These are phyloP conservation scores for Ophion obscuratus DNA, from an alignment of 2,888 invertebrate species.

Conservation along the genomic window DNA sequence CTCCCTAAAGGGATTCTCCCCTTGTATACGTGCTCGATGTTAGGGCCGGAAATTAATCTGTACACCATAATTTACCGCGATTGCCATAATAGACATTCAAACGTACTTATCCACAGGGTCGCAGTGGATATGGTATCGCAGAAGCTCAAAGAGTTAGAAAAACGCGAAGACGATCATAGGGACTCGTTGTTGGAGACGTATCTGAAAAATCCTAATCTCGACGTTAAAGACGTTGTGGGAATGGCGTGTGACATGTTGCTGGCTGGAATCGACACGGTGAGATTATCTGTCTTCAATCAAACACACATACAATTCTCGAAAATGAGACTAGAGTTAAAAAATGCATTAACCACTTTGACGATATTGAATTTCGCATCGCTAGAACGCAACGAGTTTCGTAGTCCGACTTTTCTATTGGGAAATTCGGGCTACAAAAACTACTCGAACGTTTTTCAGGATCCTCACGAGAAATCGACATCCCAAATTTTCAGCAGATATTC, in stretches of 20 bases:
- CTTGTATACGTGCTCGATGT: no score
- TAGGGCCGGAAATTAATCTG: not conserved
- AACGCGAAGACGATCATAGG: conserved; percentile 73
- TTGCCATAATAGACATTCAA: not conserved
- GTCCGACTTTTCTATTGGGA: no score
- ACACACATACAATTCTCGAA: not conserved
- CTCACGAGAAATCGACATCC: no score
- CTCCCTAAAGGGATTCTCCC: no score
- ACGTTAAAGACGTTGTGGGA: conserved; percentile 92
- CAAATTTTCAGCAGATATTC: no score
- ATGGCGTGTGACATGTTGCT: conserved; percentile 93
- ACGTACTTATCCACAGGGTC: conserved; percentile 84
- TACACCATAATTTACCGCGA: not conserved
- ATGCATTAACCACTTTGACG: not conserved
- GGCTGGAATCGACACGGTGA: conserved; percentile 94
- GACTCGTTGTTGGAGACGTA: conserved; percentile 89
- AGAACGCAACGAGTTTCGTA: no score
- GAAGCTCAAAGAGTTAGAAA: conserved; percentile 85
- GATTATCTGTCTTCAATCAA: conserved; percentile 54
- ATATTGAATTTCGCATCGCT: no score
- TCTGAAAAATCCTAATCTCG: conserved; percentile 88
- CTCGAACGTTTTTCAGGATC: no score
- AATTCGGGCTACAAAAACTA: no score
- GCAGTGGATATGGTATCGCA: conserved; percentile 88
- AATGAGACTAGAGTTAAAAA: not conserved